A percentile compares a stretch with the other conserved stretches of the same genome.
Evolutionary conservation across 2,888 invertebrate species (phyloP).

Genomic region (Aethes cnicana): DNA sequence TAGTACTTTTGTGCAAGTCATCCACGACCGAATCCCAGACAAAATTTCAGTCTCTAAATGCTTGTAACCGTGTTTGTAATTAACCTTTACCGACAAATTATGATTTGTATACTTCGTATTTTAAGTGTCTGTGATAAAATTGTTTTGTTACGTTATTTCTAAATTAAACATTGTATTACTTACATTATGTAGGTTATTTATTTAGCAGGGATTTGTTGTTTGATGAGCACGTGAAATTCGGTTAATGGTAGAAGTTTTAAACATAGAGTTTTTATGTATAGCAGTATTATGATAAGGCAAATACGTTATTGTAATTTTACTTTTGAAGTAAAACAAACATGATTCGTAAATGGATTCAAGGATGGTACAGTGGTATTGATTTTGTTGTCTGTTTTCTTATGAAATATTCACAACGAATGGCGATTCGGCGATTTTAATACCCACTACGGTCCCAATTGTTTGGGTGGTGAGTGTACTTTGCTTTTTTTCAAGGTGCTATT

Average conservation of each 20-base stretch:
- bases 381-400: constrained; percentile 20
- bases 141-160: constrained; percentile 32
- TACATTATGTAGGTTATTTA: constrained; percentile 10
- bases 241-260: constrained; percentile 18
- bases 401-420: constrained; percentile 24
- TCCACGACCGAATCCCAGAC: constrained; percentile 36
- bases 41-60: no score
- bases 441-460: constrained; percentile 3
- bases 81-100: constrained; percentile 8
- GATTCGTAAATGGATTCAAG: not conserved
- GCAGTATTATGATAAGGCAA: constrained; percentile 28
- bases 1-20: no score
- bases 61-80: no score
- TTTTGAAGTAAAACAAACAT: no score
- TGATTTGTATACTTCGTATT: constrained; percentile 35
- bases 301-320: no score
- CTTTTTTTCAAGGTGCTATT: no score
- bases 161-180: constrained; percentile 10
- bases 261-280: constrained; percentile 6
- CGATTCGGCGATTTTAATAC: constrained; percentile 17
- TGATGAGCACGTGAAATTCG: constrained; percentile 9
- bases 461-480: constrained; percentile 3
- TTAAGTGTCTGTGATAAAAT: constrained; percentile 48
- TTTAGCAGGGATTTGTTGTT: constrained; percentile 17
- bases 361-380: not conserved